Evolutionary conservation across 2,113 vertebrate species (phyloP).

Genomic region (Cyrtonyx montezumae): DNA sequence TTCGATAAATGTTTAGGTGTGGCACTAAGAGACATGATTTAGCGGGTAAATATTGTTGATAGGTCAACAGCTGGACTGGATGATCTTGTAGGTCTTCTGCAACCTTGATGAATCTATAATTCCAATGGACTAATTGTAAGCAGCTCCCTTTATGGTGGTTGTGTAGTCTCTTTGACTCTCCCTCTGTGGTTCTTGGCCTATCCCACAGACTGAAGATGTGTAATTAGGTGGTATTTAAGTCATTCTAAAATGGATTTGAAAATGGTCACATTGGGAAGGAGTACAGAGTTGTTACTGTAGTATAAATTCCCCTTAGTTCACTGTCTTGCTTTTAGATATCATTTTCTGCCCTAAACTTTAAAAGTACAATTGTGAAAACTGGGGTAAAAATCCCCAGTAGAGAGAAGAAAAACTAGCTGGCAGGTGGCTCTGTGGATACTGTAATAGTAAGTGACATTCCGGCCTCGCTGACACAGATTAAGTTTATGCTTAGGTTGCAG

Average conservation of each 20-base stretch:
- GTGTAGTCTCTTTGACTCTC: neutral
- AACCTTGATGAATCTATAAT: too few relatives aligned
- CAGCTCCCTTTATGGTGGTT: neutral
- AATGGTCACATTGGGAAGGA: neutral
- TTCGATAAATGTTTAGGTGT: too few relatives aligned
- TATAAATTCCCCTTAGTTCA: neutral
- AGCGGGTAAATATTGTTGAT: too few relatives aligned
- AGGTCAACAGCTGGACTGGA: too few relatives aligned
- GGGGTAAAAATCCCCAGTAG: neutral
- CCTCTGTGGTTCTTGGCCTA: neutral
- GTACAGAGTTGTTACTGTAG: neutral
- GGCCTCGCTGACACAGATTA: neutral
- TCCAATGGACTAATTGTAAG: neutral
- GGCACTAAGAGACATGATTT: too few relatives aligned
- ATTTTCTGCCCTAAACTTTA: neutral
- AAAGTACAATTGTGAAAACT: neutral
- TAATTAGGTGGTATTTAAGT: neutral
- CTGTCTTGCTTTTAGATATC: neutral
- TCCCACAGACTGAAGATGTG: neutral
- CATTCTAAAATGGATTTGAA: neutral
- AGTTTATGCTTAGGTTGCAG: neutral
- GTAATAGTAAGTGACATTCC: neutral
- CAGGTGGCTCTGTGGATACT: neutral
- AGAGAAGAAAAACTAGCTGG: neutral
- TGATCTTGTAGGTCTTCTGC: too few relatives aligned